These are phyloP conservation scores for Halichoeres trimaculatus DNA, from an alignment of 2,113 vertebrate species.

Conservation along the genomic window DNA sequence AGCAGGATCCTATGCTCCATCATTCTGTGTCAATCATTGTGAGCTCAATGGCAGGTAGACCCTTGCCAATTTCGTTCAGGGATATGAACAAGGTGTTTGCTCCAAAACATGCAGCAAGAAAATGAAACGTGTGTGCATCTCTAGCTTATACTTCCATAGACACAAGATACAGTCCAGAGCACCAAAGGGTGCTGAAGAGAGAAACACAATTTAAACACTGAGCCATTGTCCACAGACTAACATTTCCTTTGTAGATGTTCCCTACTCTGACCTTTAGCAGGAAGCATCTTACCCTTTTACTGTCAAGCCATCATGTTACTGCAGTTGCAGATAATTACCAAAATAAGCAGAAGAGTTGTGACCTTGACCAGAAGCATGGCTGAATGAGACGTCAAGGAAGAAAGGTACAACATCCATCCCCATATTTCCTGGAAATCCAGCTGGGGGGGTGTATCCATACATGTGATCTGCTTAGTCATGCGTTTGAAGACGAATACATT, in stretches of 20 bases:
- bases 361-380: conserved; percentile 45
- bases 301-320: not conserved
- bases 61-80: no score
- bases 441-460: conserved; percentile 25
- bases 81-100: no score
- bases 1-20: no score
- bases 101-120: no score
- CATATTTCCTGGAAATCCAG: conserved; percentile 45
- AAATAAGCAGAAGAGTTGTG: conserved; percentile 15
- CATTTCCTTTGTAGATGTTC: not conserved
- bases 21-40: no score
- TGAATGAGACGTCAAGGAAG: conserved; percentile 53
- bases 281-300: not conserved
- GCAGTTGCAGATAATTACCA: conserved; percentile 3
- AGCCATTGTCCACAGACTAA: not conserved
- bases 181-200: no score
- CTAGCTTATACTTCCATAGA: no score
- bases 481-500: conserved; percentile 30
- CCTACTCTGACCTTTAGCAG: not conserved
- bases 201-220: no score
- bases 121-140: no score
- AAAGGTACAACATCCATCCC: conserved; percentile 54
- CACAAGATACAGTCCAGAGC: no score
- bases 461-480: conserved; percentile 44
- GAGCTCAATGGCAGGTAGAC: no score